Percentiles rank a stretch among this genome's conserved stretches.
These are phyloP conservation scores for Bubo blakistoni DNA, from an alignment of 2,113 vertebrate genomes.

Conservation along the genomic window DNA sequence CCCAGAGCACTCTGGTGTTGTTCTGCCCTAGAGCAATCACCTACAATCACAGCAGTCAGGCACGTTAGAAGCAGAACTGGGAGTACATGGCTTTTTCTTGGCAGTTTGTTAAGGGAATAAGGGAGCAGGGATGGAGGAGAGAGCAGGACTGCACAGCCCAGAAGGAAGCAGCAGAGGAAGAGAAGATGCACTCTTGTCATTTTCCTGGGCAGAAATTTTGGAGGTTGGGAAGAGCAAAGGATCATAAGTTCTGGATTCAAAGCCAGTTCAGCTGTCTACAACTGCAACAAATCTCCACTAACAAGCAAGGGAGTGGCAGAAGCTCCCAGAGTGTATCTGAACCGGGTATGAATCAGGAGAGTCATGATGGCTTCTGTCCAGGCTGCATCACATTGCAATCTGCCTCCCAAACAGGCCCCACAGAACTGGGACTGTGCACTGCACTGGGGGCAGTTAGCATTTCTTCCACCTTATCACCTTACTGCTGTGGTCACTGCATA, in stretches of 20 bases:
- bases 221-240: not conserved
- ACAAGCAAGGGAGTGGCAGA: not conserved
- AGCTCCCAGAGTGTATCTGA: not conserved
- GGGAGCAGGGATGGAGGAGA: not conserved
- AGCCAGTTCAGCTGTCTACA: not conserved
- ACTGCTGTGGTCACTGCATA: not conserved
- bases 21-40: not conserved
- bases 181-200: not conserved
- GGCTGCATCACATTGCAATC: not conserved
- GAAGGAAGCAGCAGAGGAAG: not conserved
- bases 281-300: not conserved
- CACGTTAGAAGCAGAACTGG: not conserved
- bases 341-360: not conserved
- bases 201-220: not conserved
- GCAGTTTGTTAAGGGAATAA: not conserved
- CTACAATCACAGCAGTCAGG: not conserved
- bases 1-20: not conserved
- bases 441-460: rapidly evolving
- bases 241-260: not conserved
- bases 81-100: not conserved
- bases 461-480: not conserved
- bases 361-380: not conserved
- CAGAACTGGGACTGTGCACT: not conserved
- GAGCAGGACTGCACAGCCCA: not conserved
- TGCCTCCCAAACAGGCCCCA: not conserved